phyloP scores from a whole-genome alignment of 1,140 invertebrate genomes.

The Drosophila persimilis region DNA sequence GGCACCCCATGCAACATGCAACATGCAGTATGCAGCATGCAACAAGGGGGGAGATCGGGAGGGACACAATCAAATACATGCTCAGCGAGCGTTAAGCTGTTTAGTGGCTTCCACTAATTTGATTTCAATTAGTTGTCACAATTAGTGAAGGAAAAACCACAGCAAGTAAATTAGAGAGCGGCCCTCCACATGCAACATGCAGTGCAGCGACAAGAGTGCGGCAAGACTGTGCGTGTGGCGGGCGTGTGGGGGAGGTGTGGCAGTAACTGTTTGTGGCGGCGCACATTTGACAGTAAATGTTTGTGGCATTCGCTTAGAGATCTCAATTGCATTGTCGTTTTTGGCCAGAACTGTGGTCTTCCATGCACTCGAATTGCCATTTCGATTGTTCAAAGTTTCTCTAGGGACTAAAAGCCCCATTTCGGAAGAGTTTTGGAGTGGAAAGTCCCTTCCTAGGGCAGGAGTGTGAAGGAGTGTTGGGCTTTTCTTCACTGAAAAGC shows the following conservation, averaged over 20 bases:
- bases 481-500: too few relatives aligned
- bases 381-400: too few relatives aligned
- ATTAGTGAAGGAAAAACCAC: conserved; percentile 69
- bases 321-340: conserved; percentile 32
- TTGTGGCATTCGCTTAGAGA: conserved; percentile 40
- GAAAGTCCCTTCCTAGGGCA: too few relatives aligned
- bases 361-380: not conserved
- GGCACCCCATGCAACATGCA: conserved; percentile 35
- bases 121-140: conserved; percentile 77
- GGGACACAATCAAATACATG: conserved; percentile 26
- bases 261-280: conserved; percentile 4
- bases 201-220: not conserved
- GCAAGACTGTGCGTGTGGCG: not conserved
- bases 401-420: too few relatives aligned
- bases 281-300: conserved; percentile 23
- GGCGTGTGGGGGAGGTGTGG: not conserved
- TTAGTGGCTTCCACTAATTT: conserved; percentile 73
- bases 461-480: too few relatives aligned
- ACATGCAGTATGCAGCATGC: conserved; percentile 45
- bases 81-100: conserved; percentile 62
- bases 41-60: not conserved
- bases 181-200: conserved; percentile 1
- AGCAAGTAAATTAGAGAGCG: conserved; percentile 64
- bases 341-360: conserved; percentile 19
- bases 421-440: too few relatives aligned